A percentile compares a stretch with the other conserved stretches of the same genome.
phyloP scores from a whole-genome alignment of 2,113 vertebrate genomes.

The Aptenodytes patagonicus region DNA sequence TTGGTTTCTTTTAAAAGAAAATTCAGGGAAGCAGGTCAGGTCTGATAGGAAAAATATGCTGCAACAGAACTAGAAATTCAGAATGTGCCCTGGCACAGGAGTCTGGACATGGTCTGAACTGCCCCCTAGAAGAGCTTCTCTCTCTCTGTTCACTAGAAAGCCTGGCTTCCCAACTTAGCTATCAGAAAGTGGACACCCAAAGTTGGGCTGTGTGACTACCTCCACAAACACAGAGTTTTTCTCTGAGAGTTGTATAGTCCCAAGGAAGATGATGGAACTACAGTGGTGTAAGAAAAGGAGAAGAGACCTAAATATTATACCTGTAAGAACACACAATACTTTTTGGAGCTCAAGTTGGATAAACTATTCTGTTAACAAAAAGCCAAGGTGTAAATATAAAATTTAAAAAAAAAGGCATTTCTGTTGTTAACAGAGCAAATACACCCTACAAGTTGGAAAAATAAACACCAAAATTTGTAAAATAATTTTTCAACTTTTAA shows the following conservation, averaged over 20 bases:
- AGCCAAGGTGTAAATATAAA: not conserved
- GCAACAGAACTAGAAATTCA: not conserved
- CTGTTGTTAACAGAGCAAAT: not conserved
- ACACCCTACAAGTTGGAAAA: not conserved
- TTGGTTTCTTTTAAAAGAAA: not conserved
- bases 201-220: not conserved
- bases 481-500: not conserved
- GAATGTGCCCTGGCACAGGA: no score
- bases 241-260: not conserved
- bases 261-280: not conserved
- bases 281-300: not conserved
- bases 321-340: not conserved
- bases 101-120: not conserved
- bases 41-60: not conserved
- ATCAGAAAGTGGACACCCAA: not conserved
- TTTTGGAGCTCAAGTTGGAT: not conserved
- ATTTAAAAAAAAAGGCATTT: not conserved
- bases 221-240: not conserved
- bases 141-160: not conserved
- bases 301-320: not conserved
- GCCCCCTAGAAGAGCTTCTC: not conserved
- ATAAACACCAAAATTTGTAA: not conserved
- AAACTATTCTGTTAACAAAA: not conserved
- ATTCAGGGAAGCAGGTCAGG: not conserved
- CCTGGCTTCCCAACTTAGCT: not conserved